Evolutionary conservation across 2,113 vertebrate species (phyloP).

Genomic region (Chaetops frenatus): DNA sequence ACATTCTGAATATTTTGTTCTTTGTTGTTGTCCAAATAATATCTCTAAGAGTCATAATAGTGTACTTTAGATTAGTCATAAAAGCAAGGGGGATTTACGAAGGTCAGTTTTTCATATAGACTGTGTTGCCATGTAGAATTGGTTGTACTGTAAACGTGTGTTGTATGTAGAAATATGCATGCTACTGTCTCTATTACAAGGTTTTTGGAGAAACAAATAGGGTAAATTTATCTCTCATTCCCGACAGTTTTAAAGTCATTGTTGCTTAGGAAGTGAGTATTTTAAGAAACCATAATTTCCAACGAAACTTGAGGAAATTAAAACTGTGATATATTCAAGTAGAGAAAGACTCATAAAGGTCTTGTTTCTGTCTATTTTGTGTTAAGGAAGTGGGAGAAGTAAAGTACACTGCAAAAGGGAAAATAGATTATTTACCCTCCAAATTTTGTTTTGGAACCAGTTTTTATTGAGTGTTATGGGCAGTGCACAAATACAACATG

Average conservation of each 20-base stretch:
- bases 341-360: not conserved
- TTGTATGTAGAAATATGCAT: not conserved
- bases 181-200: not conserved
- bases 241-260: not conserved
- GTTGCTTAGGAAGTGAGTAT: not conserved
- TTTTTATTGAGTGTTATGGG: constrained; percentile 31
- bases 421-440: constrained; percentile 19
- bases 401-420: not conserved
- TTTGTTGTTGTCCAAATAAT: not conserved
- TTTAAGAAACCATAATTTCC: not conserved
- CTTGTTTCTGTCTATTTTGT: not conserved
- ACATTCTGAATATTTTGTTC: not conserved
- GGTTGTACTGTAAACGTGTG: not conserved
- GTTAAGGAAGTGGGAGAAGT: not conserved
- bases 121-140: not conserved
- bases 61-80: not conserved
- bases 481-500: not conserved
- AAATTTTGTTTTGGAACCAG: constrained; percentile 17
- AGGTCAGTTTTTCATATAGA: not conserved
- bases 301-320: not conserved
- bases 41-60: not conserved
- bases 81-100: not conserved
- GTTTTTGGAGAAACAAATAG: not conserved
- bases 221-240: not conserved
- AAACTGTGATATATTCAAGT: not conserved